phyloP scores from a whole-genome alignment of 2,113 vertebrate species.

The Tragelaphus imberbis region DNA sequence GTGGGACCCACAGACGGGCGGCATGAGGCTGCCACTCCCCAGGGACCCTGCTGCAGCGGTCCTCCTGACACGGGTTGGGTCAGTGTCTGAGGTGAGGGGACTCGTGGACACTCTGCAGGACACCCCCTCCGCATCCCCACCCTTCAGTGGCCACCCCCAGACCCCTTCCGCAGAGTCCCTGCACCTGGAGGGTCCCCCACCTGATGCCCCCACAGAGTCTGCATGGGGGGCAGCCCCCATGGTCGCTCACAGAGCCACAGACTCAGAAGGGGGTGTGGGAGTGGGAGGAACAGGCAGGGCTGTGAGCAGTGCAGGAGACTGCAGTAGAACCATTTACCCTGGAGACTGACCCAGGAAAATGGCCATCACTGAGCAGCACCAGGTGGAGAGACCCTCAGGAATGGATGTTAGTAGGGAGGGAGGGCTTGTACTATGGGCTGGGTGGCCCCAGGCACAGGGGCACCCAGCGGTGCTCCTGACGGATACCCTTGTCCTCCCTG shows the following conservation, averaged over 20 bases:
- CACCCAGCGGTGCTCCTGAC: not conserved
- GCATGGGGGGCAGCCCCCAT: not conserved
- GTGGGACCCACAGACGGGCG: not conserved
- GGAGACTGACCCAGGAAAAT: rapidly evolving
- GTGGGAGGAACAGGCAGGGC: not conserved
- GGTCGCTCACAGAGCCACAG: not conserved
- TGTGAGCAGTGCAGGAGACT: rapidly evolving
- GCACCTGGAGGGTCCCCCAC: not conserved
- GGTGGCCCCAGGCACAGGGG: not conserved
- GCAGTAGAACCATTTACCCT: not conserved
- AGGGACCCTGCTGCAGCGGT: not conserved
- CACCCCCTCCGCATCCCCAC: too few species aligned
- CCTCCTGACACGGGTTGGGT: not conserved
- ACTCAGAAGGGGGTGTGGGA: not conserved
- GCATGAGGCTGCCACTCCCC: not conserved
- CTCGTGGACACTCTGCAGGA: not conserved
- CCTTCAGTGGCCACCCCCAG: not conserved
- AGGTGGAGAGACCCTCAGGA: rapidly evolving
- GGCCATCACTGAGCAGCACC: not conserved
- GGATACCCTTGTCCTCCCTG: rapidly evolving
- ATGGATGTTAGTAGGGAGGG: rapidly evolving
- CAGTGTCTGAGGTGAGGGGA: not conserved
- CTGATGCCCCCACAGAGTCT: not conserved
- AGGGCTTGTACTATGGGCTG: rapidly evolving
- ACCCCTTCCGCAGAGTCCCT: rapidly evolving